Base-by-base conservation (phyloP, 2,797 vertebrate species). In the Poeciliopsis presidionis region DNA sequence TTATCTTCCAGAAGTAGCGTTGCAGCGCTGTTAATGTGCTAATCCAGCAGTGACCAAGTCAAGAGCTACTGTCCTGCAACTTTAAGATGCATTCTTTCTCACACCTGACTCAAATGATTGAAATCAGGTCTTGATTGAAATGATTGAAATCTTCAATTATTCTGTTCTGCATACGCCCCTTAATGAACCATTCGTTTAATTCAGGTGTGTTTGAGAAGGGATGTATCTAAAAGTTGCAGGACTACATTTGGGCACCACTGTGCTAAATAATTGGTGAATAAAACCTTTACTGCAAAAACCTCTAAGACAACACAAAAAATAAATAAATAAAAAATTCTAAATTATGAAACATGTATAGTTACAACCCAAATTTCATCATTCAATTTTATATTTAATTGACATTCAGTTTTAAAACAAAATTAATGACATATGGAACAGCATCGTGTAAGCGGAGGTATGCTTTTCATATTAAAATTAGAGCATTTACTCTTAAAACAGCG, bases 401-500 rank as follows among this genome's bases (percentile, higher is more conserved):
- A 12, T n/a, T 70, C 25, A 7, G 39, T 69, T 43, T 69, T 14
- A n/a, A 69, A 69, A 13, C 25, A 70, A 70, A 70, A 45, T n/a
- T 14, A 28, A 70, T 45, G 25, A 70, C 11, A 45, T 13, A 70
- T 70, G 25, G 12, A 28, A 45, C 12, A 28, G 41, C 4, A 70
- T 28, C 0, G 12, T 16, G 25, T 45, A 45, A 43, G 9, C 16
- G 13, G 65, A 45, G 22, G 5, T 69, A n/a, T 67, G 36, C 36
- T 43, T 41, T 4, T 11, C 9, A 25, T 25, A 43, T 69, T 69
- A 13, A 45, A 69, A 69, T 69, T 45, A 0, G 11, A 22, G 8
- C 9, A 41, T 41, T 22, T 14, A 16, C 41, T 43, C 25, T 28
- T 69, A 76, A 80, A 88, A 75, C 63, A 82, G 22, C 74, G 22